These are phyloP conservation scores for Ophion ventricosus DNA, from an alignment of 2,888 invertebrate species.

Conservation along the genomic window DNA sequence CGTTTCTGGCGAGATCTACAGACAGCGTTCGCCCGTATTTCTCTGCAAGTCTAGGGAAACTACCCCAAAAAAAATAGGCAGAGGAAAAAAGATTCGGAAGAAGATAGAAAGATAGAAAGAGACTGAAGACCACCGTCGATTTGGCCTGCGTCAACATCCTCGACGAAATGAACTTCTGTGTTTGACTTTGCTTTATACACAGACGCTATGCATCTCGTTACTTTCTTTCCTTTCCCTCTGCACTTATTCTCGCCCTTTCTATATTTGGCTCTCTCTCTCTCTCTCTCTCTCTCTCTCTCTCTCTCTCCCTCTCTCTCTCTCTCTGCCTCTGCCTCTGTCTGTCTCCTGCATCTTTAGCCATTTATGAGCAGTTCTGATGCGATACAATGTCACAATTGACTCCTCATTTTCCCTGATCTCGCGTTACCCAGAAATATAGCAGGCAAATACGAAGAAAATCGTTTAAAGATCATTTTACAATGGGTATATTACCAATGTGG, in stretches of 20 bases:
- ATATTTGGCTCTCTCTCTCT: background rate
- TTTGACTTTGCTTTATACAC: constrained; percentile 66
- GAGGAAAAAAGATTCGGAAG: background rate
- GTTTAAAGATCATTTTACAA: background rate
- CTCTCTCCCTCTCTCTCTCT: background rate
- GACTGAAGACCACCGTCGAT: constrained; percentile 46
- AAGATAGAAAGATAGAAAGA: background rate
- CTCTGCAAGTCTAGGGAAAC: constrained; percentile 19
- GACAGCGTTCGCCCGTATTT: background rate
- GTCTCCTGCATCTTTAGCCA: background rate
- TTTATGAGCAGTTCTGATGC: too few species aligned
- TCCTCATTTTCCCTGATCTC: too few species aligned
- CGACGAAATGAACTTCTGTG: constrained; percentile 66
- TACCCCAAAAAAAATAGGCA: background rate
- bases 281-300: background rate
- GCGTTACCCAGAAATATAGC: too few species aligned
- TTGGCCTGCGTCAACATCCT: constrained; percentile 60
- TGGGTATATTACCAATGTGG: background rate
- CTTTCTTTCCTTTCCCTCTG: background rate
- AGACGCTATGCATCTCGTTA: constrained; percentile 44
- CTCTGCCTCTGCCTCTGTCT: background rate
- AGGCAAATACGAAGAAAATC: too few species aligned
- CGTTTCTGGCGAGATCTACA: constrained; percentile 24
- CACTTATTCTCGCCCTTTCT: background rate
- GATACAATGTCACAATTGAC: too few species aligned